phyloP scores from a whole-genome alignment of 2,888 invertebrate species.

The Adelphocoris suturalis region DNA sequence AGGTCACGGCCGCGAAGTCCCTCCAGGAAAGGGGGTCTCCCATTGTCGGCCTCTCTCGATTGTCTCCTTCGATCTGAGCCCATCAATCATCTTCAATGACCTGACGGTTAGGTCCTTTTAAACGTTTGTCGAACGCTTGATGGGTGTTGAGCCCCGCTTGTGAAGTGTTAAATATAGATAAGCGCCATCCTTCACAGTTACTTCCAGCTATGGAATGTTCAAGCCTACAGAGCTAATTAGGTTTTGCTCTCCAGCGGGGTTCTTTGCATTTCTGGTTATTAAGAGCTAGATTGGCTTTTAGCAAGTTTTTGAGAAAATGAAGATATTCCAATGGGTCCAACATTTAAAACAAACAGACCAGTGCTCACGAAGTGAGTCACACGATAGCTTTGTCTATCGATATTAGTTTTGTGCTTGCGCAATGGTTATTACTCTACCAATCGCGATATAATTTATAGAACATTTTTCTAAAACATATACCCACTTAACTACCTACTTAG shows the following conservation, averaged over 20 bases:
- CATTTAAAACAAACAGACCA: too few species aligned
- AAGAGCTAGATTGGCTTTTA: too few species aligned
- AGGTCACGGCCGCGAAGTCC: conserved; percentile 24
- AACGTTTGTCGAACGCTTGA: conserved; percentile 30
- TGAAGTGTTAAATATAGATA: conserved; percentile 23
- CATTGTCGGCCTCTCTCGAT: neutral
- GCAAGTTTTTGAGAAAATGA: too few species aligned
- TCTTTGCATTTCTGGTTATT: neutral
- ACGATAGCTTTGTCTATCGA: too few species aligned
- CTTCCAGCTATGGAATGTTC: neutral
- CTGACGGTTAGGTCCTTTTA: conserved; percentile 1
- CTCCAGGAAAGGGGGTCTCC: neutral
- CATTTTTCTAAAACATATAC: too few species aligned
- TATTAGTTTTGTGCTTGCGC: too few species aligned
- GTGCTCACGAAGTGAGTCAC: too few species aligned
- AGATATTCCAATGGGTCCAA: too few species aligned
- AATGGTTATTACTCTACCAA: too few species aligned
- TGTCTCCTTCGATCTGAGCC: too few species aligned
- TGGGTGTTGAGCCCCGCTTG: neutral
- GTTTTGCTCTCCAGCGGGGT: neutral
- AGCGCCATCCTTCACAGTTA: conserved; percentile 39
- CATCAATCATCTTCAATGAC: conserved; percentile 36
- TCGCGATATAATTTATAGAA: too few species aligned
- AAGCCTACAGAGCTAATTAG: neutral
- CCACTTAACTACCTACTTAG: too few species aligned